These are phyloP conservation scores for Cepaea nemoralis DNA, from an alignment of 1,140 invertebrate species.

Conservation along the genomic window DNA sequence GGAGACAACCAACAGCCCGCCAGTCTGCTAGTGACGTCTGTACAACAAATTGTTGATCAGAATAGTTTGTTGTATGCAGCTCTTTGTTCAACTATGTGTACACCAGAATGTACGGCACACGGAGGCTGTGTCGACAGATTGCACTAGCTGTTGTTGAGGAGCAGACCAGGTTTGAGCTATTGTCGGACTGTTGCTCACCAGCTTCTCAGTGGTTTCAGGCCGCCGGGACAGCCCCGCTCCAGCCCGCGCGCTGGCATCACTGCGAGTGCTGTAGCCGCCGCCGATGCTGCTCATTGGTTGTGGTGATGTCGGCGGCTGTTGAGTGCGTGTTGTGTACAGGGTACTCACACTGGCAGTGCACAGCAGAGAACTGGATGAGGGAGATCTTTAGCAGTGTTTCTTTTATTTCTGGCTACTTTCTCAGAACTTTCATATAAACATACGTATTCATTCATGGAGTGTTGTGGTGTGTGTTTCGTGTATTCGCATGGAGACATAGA, in stretches of 20 bases:
- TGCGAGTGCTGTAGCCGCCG: too few species aligned
- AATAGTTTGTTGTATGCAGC: too few species aligned
- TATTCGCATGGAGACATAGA: too few species aligned
- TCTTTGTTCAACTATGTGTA: too few species aligned
- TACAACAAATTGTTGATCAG: too few species aligned
- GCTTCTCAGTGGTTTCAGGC: neutral
- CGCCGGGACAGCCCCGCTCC: neutral
- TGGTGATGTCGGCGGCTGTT: neutral
- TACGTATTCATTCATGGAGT: neutral
- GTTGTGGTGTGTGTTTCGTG: too few species aligned
- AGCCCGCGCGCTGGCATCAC: neutral
- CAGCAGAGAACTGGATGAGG: neutral
- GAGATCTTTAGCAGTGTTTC: neutral
- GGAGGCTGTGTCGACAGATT: too few species aligned
- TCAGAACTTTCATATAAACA: neutral
- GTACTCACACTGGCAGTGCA: neutral
- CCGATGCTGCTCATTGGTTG: neutral
- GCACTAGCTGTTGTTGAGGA: too few species aligned
- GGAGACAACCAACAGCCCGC: too few species aligned
- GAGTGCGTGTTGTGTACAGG: constrained; percentile 1
- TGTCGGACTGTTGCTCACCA: neutral
- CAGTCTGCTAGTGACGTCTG: too few species aligned
- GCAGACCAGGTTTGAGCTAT: neutral
- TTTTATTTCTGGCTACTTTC: too few species aligned
- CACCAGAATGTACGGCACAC: too few species aligned